Evolutionary conservation across 2,797 vertebrate genomes (phyloP), one percentile per base, ranked within the genome.

Genomic region (Betta splendens): DNA sequence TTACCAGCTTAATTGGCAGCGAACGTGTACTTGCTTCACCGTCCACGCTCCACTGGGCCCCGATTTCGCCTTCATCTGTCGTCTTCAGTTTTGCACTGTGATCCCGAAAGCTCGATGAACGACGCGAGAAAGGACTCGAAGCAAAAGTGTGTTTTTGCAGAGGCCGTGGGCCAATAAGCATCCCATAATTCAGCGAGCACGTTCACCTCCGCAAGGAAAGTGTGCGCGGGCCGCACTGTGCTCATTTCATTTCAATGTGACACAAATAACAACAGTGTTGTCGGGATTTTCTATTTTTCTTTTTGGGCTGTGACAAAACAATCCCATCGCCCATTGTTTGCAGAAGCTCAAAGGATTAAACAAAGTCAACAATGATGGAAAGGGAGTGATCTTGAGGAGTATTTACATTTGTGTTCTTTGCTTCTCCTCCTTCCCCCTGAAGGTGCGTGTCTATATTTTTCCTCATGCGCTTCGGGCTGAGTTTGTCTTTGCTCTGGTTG

Each of bases 341-440:
- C 28, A 9, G 46, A 81, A 64, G 63, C 81, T 85, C 77, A 75
- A 64, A 72, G 83, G 81, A 85, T 85, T 80, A 75, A 73, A 71
- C 67, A 71, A 54, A 85, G 81, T 72, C 84, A 81, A 71, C 80
- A 79, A 15, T 57, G 72, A 79, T 67, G 64, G 78, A 75, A 72
- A 66, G 58, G 48, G 36, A 9, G 46, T 59, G 76, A 77, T 79
- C 70, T 81, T 78, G 49, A 64, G 32, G 55, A 67, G 67, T 80
- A 76, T 89, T 86, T 82, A 77, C 79, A 73, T 79, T 72, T 55
- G 31, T 53, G 63, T 67, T 54, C 60, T 50, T 39, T 28, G 62
- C 25, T 10, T 47, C 72, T 55, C 21, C 44, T 42, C 25, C 39
- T 20, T 17, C 33, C 48, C 60, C 56, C 71, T 45, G 59, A 69